phyloP scores from a whole-genome alignment of 2,113 vertebrate species.

The Phalacrocorax aristotelis region DNA sequence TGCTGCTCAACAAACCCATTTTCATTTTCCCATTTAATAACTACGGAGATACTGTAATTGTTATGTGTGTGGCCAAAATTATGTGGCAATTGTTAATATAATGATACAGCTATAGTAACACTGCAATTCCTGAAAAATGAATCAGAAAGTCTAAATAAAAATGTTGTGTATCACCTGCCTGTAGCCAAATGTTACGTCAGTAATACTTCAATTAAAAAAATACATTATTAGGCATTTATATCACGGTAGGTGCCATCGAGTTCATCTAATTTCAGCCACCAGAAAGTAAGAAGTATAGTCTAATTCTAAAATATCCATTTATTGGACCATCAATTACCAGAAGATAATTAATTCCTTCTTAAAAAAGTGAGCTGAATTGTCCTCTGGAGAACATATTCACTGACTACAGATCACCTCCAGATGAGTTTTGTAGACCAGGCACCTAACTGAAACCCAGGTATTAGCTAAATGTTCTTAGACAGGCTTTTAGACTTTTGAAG shows the following conservation, averaged over 20 bases:
- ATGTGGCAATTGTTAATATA: background rate
- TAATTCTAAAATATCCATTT: background rate
- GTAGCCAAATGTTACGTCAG: background rate
- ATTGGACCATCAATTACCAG: background rate
- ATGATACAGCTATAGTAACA: background rate
- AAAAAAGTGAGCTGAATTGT: background rate
- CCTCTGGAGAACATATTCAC: background rate
- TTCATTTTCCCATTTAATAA: constrained; percentile 17
- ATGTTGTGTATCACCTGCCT: background rate
- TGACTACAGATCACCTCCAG: background rate
- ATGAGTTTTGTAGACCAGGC: background rate
- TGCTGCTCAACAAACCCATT: background rate
- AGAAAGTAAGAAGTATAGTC: background rate
- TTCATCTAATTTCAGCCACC: background rate
- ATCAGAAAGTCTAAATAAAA: background rate
- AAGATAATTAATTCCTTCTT: background rate
- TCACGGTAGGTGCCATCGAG: background rate
- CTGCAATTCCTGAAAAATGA: background rate
- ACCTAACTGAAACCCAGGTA: background rate
- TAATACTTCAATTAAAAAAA: background rate
- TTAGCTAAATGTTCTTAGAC: background rate
- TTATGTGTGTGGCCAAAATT: background rate
- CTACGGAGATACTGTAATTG: background rate
- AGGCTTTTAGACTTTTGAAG: background rate
- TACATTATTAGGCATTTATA: background rate